These are phyloP conservation scores for Alectura lathami DNA, from an alignment of 2,113 vertebrate genomes.

Conservation along the genomic window DNA sequence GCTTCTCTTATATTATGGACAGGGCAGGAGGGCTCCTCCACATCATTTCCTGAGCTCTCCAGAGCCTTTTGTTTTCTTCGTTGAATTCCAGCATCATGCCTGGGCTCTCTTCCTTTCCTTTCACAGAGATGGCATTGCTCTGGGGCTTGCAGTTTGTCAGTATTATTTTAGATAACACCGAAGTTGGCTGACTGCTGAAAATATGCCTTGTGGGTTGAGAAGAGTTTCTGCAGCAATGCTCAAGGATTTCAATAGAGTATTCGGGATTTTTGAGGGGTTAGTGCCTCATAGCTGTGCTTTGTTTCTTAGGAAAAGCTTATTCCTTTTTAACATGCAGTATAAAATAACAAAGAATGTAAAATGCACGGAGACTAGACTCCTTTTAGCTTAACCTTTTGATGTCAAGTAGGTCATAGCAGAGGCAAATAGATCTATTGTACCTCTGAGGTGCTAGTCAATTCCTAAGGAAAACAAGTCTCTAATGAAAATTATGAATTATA, in stretches of 20 bases:
- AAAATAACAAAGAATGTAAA: conserved; percentile 66
- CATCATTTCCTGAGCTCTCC: conserved; percentile 37
- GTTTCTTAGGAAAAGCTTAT: conserved; percentile 65
- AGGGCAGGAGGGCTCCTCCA: conserved; percentile 45
- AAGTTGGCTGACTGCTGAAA: conserved; percentile 28
- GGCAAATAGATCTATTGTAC: conserved; percentile 52
- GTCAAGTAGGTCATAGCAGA: conserved; percentile 58
- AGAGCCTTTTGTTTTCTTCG: conserved; percentile 55
- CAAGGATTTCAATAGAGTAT: conserved; percentile 47
- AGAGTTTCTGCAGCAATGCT: conserved; percentile 60
- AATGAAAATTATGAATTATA: conserved; percentile 56
- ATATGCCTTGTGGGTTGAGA: conserved; percentile 50
- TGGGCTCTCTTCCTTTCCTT: neutral
- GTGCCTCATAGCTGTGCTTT: conserved; percentile 59
- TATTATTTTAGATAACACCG: conserved; percentile 28
- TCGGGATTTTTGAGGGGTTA: conserved; percentile 63
- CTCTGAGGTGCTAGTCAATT: conserved; percentile 61
- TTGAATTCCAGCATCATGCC: conserved; percentile 18
- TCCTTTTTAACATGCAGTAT: conserved; percentile 50
- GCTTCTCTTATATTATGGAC: conserved; percentile 53
- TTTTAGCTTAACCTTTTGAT: conserved; percentile 66
- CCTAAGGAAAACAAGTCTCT: conserved; percentile 56
- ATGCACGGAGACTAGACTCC: conserved; percentile 47
- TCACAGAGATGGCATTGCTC: neutral
- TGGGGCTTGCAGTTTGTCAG: conserved; percentile 54